Base-by-base conservation (phyloP, 2,888 invertebrate species). In the Cyclophora albipunctata region DNA sequence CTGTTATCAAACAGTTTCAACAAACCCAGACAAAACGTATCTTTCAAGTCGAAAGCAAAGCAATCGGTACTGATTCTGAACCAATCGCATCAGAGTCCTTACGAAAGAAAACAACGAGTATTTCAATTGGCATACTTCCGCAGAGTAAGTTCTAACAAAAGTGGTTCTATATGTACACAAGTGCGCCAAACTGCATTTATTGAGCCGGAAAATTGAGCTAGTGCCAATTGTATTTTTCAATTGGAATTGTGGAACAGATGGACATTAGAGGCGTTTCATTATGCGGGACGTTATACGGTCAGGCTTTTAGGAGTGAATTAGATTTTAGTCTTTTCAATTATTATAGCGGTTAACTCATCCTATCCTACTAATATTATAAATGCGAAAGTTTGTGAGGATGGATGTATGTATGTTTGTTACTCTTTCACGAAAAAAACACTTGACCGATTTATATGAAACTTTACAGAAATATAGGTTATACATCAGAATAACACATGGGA, bases 181-280 rank as follows among this genome's bases (percentile, higher is more conserved):
- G 66, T 73, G 74, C 66, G 66, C 67, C 69, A 67, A 74, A 78
- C 76, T 78, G 80, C 75, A 73, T 78, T 77, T 76, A 79, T 78
- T 73, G 78, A 75, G 63, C 71, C 77, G 73, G 73, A 75, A 81
- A 83, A 84, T 80, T 78, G 81, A 81, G 73, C 69, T 74, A 73
- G 74, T 78, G 82, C 83, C 83, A 82, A 78, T 82, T 79, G 75
- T 78, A 75, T 79, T 83, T 78, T 81, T 78, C 80, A 78, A 78
- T 81, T 75, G 67, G 49, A 46, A 34, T 61, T 60, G 44, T 51
- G n/a, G 48, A 48, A 56, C 54, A 59, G 52, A 50, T 55, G 54
- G 52, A 49, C 47, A 50, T 58, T 53, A 57, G 51, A 49, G 34
- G 42, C 47, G 52, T 53, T 60, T 54, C 43, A 60, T 58, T 58